Evolutionary conservation across 2,113 vertebrate genomes (phyloP).

Genomic region (Leptodactylus fuscus): DNA sequence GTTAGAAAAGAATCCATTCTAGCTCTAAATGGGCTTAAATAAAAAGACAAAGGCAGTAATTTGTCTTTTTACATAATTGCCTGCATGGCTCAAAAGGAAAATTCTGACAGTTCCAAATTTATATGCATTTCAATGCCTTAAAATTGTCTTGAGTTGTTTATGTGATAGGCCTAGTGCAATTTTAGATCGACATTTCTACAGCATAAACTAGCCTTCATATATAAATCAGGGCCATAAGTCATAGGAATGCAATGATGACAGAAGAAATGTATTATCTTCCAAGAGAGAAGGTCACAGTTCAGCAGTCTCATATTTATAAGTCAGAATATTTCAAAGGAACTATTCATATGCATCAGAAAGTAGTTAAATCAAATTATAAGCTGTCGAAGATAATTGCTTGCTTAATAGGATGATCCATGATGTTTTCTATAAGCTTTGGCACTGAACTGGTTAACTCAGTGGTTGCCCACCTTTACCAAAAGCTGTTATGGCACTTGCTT

Average conservation of each 20-base stretch:
- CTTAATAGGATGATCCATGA: constrained; percentile 26
- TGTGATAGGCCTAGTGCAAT: constrained; percentile 33
- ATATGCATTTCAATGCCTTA: constrained; percentile 10
- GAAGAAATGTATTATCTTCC: constrained; percentile 53
- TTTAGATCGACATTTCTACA: constrained; percentile 19
- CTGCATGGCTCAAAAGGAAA: constrained; percentile 19
- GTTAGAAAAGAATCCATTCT: constrained; percentile 6
- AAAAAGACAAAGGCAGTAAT: constrained; percentile 14
- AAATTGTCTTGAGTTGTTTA: constrained; percentile 48
- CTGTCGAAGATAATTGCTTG: constrained; percentile 37
- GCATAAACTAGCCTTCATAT: constrained; percentile 48
- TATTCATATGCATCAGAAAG: constrained; percentile 36
- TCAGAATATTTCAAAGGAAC: constrained; percentile 41
- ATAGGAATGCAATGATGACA: constrained; percentile 47
- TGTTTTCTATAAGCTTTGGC: background rate
- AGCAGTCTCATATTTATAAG: constrained; percentile 51
- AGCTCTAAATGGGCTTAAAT: constrained; percentile 17
- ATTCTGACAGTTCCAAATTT: constrained; percentile 33
- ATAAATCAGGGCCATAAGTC: constrained; percentile 46
- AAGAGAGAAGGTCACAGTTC: constrained; percentile 56
- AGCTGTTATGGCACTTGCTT: background rate
- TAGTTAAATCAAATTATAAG: constrained; percentile 43
- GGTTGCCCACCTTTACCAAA: background rate
- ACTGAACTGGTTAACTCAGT: constrained; percentile 9
- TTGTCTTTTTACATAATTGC: constrained; percentile 41